Evolutionary conservation across 2,797 vertebrate species (phyloP).

Genomic region (Oryzias dopingdopingensis): DNA sequence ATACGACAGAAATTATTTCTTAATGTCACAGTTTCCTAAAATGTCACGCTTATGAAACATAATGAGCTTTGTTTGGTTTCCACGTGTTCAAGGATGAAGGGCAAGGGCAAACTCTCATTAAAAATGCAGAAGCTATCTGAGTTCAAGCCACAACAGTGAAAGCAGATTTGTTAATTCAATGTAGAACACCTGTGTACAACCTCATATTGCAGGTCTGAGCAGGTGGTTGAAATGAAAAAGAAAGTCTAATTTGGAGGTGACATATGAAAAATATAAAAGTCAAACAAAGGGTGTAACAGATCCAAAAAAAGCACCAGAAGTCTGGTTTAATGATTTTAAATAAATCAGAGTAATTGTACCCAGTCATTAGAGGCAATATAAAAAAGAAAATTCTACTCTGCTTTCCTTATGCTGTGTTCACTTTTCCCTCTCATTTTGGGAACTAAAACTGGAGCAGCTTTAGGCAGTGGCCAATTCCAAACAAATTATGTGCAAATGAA

Average conservation of each 20-base stretch:
- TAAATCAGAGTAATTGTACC: too few relatives aligned
- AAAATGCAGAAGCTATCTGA: conserved; percentile 47
- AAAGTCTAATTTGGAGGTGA: neutral
- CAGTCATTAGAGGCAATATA: too few relatives aligned
- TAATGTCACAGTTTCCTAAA: conserved; percentile 65
- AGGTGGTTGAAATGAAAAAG: conserved; percentile 16
- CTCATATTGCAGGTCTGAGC: conserved; percentile 12
- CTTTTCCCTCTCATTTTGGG: conserved; percentile 10
- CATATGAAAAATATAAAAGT: neutral
- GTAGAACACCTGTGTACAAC: conserved; percentile 24
- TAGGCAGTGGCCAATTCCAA: too few relatives aligned
- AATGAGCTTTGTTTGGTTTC: conserved; percentile 60
- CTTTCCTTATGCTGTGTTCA: conserved; percentile 4
- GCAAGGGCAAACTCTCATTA: conserved; percentile 55
- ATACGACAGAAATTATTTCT: conserved; percentile 62
- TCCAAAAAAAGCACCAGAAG: too few relatives aligned
- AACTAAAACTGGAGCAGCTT: conserved; percentile 3
- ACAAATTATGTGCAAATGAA: too few relatives aligned
- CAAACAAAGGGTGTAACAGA: too few relatives aligned
- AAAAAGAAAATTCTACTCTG: neutral
- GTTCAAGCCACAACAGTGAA: conserved; percentile 43
- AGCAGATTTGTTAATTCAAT: conserved; percentile 21
- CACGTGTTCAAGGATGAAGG: conserved; percentile 53
- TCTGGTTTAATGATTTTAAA: too few relatives aligned
- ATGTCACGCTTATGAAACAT: conserved; percentile 64